Evolutionary conservation across 2,888 invertebrate species (phyloP), one percentile per base, ranked within the genome.

Genomic region (Clostera curtula): DNA sequence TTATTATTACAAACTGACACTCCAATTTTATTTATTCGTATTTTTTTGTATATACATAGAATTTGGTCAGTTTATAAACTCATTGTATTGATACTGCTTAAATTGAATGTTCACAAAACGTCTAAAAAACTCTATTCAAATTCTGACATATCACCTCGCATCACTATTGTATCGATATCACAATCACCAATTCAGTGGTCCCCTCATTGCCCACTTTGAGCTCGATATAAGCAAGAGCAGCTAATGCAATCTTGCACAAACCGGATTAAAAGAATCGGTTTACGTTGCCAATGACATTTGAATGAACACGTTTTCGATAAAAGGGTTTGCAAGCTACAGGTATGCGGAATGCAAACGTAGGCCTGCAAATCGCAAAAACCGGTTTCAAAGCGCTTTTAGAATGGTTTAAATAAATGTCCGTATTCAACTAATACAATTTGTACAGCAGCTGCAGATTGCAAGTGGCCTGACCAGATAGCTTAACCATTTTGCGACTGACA

Each of bases 291-390:
- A 40, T 44, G 33, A 41, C 35, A 37, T 27, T 34, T 45, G 31
- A 47, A 45, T 42, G 27, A 52, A 66, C 58, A 46, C 43, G 57
- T 65, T 63, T 49, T 37, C 30, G 30, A 44, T 39, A 40, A 57
- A 54, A 58, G 64, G 58, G 55, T 62, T 59, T 61, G 67, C 72
- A 63, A 60, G 38, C 53, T 54, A 56, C 62, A 75, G 75, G 65
- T 68, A 67, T 40, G 49, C 68, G 70, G 66, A 75, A 75, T 71
- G 76, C 79, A 64, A 72, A 75, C 66, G 45, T 32, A 16, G 61
- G 40, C 68, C 70, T 73, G 70, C 69, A 67, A 50, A 60, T 43
- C 43, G 48, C 43, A 28, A 40, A 49, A 68, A 63, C 73, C 27
- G 54, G 73, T 73, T 67, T 50, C 35, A 22, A 36, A 55, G 54